Percentiles rank a stretch among this genome's conserved stretches.
Conservation (phyloP, 2,113 vertebrate species). For the human region DNA sequence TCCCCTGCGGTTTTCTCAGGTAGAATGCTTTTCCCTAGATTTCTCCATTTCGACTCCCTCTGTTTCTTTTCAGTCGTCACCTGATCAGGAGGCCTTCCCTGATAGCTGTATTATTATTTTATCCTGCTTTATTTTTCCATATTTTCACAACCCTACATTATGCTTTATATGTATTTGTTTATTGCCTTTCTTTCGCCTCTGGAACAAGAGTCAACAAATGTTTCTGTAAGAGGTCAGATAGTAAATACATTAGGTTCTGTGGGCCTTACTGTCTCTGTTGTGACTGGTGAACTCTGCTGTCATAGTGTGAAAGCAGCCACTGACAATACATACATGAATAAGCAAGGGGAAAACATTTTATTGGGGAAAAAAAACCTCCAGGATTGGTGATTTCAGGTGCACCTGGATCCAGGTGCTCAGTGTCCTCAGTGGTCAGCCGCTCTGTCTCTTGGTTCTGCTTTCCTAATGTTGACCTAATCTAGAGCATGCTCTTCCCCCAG, state of each 20-base stretch:
- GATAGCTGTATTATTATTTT: background rate
- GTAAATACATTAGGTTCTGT: background rate
- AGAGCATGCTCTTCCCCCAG: background rate
- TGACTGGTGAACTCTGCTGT: background rate
- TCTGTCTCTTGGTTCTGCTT: background rate
- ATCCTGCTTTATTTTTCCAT: background rate
- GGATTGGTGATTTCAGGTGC: background rate
- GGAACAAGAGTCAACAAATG: background rate
- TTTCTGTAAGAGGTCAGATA: background rate
- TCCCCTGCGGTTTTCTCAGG: background rate
- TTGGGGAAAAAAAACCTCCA: too few relatives aligned
- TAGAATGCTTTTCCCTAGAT: background rate
- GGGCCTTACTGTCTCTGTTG: rapidly evolving
- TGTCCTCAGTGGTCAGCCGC: too few relatives aligned
- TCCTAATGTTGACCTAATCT: background rate
- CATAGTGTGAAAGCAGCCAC: background rate
- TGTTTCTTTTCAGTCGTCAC: background rate
- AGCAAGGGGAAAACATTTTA: background rate
- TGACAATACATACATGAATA: background rate
- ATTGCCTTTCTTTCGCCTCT: background rate
- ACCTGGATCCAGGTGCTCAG: background rate
- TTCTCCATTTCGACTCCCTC: background rate
- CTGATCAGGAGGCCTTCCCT: background rate
- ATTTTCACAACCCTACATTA: background rate
- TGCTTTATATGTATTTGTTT: background rate